A percentile compares a stretch with the other conserved stretches of the same genome.
phyloP scores from a whole-genome alignment of 2,113 vertebrate species.

The Alethe diademata region DNA sequence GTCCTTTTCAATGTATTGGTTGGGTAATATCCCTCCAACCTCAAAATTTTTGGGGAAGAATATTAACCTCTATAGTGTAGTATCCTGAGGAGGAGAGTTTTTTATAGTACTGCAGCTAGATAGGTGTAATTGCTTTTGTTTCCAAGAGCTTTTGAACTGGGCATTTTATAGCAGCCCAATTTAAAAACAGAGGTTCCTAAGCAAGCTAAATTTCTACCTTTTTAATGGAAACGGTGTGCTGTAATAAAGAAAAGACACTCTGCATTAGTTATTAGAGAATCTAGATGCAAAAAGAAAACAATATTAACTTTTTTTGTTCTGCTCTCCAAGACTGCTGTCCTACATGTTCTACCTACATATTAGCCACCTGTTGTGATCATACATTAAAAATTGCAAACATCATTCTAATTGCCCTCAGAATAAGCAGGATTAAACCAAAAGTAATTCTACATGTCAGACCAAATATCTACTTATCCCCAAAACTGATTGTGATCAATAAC shows the following conservation, averaged over 20 bases:
- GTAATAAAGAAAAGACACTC: neutral
- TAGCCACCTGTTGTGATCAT: neutral
- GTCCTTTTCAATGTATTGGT: neutral
- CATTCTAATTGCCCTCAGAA: accelerated
- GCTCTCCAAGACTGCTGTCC: neutral
- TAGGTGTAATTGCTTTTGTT: neutral
- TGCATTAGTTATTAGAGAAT: neutral
- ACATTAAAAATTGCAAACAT: neutral
- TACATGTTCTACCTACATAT: no score
- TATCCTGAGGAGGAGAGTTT: accelerated
- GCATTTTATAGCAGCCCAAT: neutral
- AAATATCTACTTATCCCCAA: neutral
- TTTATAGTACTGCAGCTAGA: neutral
- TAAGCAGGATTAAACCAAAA: neutral
- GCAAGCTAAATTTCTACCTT: neutral
- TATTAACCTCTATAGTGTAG: neutral
- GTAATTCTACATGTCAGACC: neutral
- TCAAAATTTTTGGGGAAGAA: neutral
- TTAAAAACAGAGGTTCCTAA: neutral
- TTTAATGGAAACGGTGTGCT: neutral
- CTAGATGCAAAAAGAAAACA: neutral
- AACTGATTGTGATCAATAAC: neutral
- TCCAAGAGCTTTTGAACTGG: neutral
- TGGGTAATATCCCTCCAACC: neutral
- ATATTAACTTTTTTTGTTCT: neutral